Conservation (phyloP, 2,113 vertebrate species). For the Periophthalmodon schlosseri region DNA sequence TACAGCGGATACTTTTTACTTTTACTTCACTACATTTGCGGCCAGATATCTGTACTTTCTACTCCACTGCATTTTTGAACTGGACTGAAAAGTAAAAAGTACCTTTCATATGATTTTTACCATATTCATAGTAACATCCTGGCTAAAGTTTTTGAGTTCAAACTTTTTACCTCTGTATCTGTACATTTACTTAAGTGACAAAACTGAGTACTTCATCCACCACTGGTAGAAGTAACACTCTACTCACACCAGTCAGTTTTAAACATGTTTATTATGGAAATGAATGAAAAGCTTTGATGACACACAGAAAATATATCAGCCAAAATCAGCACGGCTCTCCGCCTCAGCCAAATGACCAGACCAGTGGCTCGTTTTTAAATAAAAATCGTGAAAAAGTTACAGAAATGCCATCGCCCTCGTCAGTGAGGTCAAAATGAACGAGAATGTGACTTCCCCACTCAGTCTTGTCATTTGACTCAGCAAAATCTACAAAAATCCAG, state of each 20-base stretch:
- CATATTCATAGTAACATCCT: no score
- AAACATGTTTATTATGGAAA: constrained; percentile 67
- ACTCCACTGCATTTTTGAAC: no score
- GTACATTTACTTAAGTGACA: no score
- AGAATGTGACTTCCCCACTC: not conserved
- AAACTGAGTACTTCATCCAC: no score
- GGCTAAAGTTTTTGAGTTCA: no score
- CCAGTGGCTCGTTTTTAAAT: constrained; percentile 25
- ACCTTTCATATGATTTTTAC: no score
- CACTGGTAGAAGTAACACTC: not conserved
- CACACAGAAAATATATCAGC: constrained; percentile 53
- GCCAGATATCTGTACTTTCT: no score
- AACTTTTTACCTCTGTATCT: no score
- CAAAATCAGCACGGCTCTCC: constrained; percentile 33
- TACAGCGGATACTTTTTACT: no score
- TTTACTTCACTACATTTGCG: no score
- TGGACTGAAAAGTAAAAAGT: no score
- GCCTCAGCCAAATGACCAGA: constrained; percentile 24
- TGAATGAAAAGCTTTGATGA: constrained; percentile 56
- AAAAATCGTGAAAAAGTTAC: not conserved
- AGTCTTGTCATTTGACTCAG: not conserved
- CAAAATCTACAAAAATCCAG: constrained; percentile 3
- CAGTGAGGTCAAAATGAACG: constrained; percentile 6
- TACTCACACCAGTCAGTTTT: constrained; percentile 17
- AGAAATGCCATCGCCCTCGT: constrained; percentile 11